Percentiles rank a stretch among this genome's conserved stretches.
These are phyloP conservation scores for Synodontis membranacea DNA, from an alignment of 2,113 vertebrate genomes.

Conservation along the genomic window DNA sequence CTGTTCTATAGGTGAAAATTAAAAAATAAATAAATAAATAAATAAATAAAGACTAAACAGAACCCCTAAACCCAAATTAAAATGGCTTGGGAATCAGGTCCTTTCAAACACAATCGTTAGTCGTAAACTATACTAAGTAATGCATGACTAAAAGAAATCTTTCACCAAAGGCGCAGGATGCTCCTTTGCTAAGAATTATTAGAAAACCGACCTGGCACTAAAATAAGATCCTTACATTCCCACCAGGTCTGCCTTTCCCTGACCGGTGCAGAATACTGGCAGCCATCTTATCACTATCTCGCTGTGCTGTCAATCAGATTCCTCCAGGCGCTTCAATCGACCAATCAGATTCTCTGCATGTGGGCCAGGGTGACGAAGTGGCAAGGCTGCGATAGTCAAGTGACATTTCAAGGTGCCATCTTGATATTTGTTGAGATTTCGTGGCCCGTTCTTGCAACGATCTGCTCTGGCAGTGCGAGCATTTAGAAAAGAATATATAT, in stretches of 20 bases:
- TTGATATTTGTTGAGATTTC: not conserved
- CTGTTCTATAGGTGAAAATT: not conserved
- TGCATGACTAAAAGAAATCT: not conserved
- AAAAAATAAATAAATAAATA: not conserved
- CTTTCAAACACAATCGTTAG: not conserved
- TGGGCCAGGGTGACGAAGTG: not conserved
- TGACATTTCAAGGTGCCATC: constrained; percentile 16
- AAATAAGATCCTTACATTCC: constrained; percentile 30
- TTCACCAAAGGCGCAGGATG: not conserved
- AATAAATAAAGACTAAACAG: not conserved
- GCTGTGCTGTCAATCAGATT: constrained; percentile 31
- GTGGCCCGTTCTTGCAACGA: not conserved
- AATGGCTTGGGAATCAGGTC: not conserved
- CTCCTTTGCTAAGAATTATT: not conserved
- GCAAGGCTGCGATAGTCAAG: not conserved
- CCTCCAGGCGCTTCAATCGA: constrained; percentile 5
- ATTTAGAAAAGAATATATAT: not conserved
- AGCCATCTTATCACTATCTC: constrained; percentile 52
- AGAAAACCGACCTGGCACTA: not conserved
- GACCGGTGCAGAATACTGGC: constrained; percentile 14
- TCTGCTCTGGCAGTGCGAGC: not conserved
- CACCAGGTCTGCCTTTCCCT: constrained; percentile 29
- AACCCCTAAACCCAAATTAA: not conserved
- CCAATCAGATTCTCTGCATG: not conserved
- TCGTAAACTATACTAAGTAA: not conserved